These are phyloP conservation scores for Heteromormyrus szaboi DNA, from an alignment of 2,797 vertebrate species.

Conservation along the genomic window DNA sequence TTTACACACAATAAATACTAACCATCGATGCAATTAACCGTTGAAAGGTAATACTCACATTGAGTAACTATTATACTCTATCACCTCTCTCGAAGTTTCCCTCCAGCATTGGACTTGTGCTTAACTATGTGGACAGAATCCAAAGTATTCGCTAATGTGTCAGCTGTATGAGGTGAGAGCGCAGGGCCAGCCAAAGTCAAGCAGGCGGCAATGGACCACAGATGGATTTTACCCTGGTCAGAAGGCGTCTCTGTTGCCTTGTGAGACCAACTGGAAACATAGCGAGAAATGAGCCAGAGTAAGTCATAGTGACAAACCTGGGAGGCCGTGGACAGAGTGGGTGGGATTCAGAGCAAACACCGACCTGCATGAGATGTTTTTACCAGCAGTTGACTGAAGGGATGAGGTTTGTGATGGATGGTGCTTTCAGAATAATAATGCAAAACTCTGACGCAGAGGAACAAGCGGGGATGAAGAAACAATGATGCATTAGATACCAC, in stretches of 20 bases:
- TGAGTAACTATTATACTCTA: neutral
- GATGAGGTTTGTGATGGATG: neutral
- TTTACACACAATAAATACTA: neutral
- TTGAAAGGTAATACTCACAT: neutral
- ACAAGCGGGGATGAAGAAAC: neutral
- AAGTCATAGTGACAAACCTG: neutral
- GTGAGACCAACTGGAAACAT: neutral
- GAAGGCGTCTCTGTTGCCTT: neutral
- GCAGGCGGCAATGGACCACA: neutral
- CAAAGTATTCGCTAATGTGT: neutral
- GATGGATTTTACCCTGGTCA: neutral
- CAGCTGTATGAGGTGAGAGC: neutral
- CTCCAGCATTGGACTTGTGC: neutral
- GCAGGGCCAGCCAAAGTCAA: neutral
- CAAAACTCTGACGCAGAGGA: slow-evolving; percentile 3
- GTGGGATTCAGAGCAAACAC: neutral
- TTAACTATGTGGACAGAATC: neutral
- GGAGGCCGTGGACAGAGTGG: slow-evolving; percentile 23
- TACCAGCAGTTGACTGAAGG: slow-evolving; percentile 2
- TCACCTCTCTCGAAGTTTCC: neutral
- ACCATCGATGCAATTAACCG: neutral
- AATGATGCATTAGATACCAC: neutral
- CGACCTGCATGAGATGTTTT: neutral
- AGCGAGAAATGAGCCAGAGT: neutral
- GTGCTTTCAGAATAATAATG: slow-evolving; percentile 9